A percentile compares a stretch with the other conserved stretches of the same genome.
Conservation (phyloP, 2,888 invertebrate species). For the Endotricha flammealis region DNA sequence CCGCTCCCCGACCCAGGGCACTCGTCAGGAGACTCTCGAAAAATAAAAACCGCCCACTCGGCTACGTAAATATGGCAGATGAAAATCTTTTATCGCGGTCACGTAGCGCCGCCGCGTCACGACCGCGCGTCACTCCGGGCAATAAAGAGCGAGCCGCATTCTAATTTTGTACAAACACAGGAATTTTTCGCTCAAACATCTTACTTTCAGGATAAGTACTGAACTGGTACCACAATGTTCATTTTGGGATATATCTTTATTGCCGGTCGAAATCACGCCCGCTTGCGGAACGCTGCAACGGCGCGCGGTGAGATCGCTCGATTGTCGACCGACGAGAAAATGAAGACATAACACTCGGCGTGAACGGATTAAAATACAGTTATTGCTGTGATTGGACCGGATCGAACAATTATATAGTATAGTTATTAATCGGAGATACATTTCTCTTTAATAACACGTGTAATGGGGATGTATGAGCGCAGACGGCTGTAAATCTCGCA, state of each 20-base stretch:
- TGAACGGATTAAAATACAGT: conserved; percentile 54
- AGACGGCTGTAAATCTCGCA: conserved; percentile 64
- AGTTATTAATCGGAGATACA: conserved; percentile 67
- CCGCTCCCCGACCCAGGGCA: conserved; percentile 45
- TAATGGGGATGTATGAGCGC: conserved; percentile 61
- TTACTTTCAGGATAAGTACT: conserved; percentile 46
- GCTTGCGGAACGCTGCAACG: conserved; percentile 27
- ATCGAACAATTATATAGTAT: conserved; percentile 59
- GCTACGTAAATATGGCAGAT: conserved; percentile 76
- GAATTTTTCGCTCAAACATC: conserved; percentile 59
- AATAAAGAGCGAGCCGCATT: conserved; percentile 72
- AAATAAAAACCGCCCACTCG: conserved; percentile 76
- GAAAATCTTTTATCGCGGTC: conserved; percentile 78
- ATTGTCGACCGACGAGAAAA: conserved; percentile 42
- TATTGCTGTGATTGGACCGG: conserved; percentile 51
- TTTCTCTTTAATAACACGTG: conserved; percentile 70
- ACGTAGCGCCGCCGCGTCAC: conserved; percentile 74
- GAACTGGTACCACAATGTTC: conserved; percentile 45
- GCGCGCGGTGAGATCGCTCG: conserved; percentile 43
- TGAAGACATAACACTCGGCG: conserved; percentile 60
- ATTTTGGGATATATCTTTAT: conserved; percentile 59
- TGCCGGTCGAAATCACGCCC: conserved; percentile 56
- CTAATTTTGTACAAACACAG: conserved; percentile 70
- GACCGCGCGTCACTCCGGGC: conserved; percentile 71
- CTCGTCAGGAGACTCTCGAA: conserved; percentile 63